These are phyloP conservation scores for Scylla paramamosain DNA, from an alignment of 1,140 invertebrate genomes.

Conservation along the genomic window DNA sequence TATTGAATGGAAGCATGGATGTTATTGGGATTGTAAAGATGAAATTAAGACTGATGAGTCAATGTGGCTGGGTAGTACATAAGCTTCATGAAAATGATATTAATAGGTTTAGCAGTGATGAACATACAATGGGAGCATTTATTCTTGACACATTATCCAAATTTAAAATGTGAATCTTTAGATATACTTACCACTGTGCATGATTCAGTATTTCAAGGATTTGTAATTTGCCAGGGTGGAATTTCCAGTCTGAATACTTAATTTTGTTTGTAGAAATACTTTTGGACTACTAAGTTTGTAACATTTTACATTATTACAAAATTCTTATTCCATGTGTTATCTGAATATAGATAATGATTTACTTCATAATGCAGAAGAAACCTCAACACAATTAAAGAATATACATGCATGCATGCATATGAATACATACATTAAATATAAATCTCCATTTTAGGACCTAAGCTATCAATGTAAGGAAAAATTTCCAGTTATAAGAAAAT, in stretches of 20 bases:
- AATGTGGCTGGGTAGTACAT: conserved; percentile 50
- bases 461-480: conserved; percentile 42
- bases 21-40: conserved; percentile 51
- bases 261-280: no score
- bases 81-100: conserved; percentile 7
- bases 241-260: no score
- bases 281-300: no score
- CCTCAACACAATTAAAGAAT: no score
- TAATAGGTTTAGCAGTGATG: conserved; percentile 34
- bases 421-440: not conserved
- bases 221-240: not conserved
- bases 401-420: no score
- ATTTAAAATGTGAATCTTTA: not conserved
- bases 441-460: conserved; percentile 40
- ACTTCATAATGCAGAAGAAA: no score
- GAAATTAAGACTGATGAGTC: conserved; percentile 49
- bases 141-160: conserved; percentile 41
- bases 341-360: no score
- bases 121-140: conserved; percentile 44
- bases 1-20: not conserved
- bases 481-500: conserved; percentile 48
- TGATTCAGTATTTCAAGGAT: not conserved
- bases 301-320: no score
- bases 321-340: no score
- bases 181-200: not conserved